Base-by-base conservation (phyloP, 2,888 invertebrate species). In the Branchipolynoe longqiensis region DNA sequence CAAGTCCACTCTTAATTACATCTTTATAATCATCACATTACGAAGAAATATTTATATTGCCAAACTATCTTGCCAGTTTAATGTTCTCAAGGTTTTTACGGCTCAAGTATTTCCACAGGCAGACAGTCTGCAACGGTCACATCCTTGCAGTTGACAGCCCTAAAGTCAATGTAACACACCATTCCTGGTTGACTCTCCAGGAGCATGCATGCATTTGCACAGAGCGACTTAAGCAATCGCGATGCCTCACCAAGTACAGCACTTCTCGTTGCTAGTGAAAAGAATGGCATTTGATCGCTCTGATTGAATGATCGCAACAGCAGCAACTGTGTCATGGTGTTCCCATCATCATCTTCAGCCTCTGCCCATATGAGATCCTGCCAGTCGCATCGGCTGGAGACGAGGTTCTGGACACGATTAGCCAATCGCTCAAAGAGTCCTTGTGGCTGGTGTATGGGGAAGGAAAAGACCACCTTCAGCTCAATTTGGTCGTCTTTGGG, bases 371-470 rank as follows among this genome's bases (percentile, higher is more conserved):
- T 87, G n/a, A 90, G 87, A 82, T 92, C 89, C 69, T 89, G 87
- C 92, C 92, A 92, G 90, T 93, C 93, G 28, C 90, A 88, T 84
- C 93, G 87, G 0, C 89, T 87, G 14, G 89, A 62, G 0, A 92
- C 90, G 41, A 89, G 87, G 33, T 90, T 89, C 84, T 93, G 93
- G 56, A 92, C 85, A 33, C 89, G 83, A n/a, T 90, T 87, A 4
- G 89, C 88, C 1, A 89, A 36, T 22, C 59, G 89, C 86, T 92
- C 91, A 86, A 92, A 91, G 28, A 92, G 59, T 14, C 92, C 92
- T 8, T 87, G 86, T 31, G 92, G 91, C 62, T 83, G 90, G 74
- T 85, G 86, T 82, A 87, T 89, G 25, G 88, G 92, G 88, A 89
- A 92, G 82, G 69, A 64, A 87, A 89, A 85, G 64, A 87, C 85